Percentiles rank a stretch among this genome's conserved stretches.
phyloP scores from a whole-genome alignment of 2,888 invertebrate genomes.

The Epistrophe grossulariae region DNA sequence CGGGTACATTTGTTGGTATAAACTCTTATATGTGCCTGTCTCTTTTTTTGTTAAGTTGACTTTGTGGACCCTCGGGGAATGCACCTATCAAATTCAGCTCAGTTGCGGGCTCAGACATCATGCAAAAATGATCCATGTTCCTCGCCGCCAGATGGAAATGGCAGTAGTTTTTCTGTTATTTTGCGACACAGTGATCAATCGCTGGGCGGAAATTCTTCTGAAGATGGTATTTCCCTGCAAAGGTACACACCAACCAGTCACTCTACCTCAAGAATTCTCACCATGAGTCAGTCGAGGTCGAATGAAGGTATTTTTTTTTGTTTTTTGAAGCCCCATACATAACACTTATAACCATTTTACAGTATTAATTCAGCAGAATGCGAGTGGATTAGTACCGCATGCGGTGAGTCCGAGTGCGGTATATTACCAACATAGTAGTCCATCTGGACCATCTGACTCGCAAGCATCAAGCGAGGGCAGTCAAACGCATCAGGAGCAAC shows the following conservation, averaged over 20 bases:
- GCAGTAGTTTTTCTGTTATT: constrained; percentile 82
- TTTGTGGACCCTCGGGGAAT: constrained; percentile 83
- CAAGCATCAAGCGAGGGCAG: constrained; percentile 75
- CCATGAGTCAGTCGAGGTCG: constrained; percentile 80
- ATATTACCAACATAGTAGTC: constrained; percentile 84
- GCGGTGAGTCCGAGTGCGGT: constrained; percentile 85
- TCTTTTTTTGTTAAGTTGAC: constrained; percentile 79
- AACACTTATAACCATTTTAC: constrained; percentile 38
- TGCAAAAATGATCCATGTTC: constrained; percentile 81
- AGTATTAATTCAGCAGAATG: constrained; percentile 84
- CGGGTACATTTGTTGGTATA: neutral
- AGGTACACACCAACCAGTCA: constrained; percentile 81
- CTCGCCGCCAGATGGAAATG: constrained; percentile 79
- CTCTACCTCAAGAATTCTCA: constrained; percentile 78
- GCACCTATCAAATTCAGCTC: constrained; percentile 81
- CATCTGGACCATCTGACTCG: constrained; percentile 78
- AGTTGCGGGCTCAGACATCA: constrained; percentile 79
- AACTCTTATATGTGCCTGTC: neutral
- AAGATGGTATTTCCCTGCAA: constrained; percentile 79
- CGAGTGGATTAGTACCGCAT: constrained; percentile 84
- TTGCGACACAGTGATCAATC: constrained; percentile 81
- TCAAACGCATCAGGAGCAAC: constrained; percentile 77
- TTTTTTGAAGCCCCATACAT: too few relatives aligned
- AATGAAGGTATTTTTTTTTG: constrained; percentile 79
- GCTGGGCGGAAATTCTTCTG: constrained; percentile 77